A percentile compares a stretch with the other conserved stretches of the same genome.
These are phyloP conservation scores for Heliconius sara DNA, from an alignment of 2,888 invertebrate species.

Conservation along the genomic window DNA sequence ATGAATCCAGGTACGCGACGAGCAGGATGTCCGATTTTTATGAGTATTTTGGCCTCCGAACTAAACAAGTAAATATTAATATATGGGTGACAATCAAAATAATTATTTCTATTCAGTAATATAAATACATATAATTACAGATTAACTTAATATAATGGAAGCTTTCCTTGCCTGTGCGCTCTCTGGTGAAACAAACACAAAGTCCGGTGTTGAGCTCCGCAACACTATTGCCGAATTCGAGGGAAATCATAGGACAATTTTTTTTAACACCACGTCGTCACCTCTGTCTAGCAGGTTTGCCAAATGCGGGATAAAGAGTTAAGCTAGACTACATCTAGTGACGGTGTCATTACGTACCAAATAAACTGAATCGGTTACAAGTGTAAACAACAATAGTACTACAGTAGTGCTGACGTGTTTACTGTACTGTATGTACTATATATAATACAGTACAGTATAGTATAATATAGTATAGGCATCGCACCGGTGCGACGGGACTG, in stretches of 20 bases:
- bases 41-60: background rate
- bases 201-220: too few species aligned
- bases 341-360: too few species aligned
- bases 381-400: conserved; percentile 9
- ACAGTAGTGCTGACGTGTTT: background rate
- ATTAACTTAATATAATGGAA: background rate
- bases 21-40: background rate
- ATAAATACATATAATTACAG: background rate
- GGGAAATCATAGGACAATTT: too few species aligned
- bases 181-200: too few species aligned
- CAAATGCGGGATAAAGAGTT: background rate
- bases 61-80: too few species aligned
- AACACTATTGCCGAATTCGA: too few species aligned
- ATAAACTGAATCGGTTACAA: background rate
- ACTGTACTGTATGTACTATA: background rate
- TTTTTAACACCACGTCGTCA: background rate
- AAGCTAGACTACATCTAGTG: background rate
- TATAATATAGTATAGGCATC: background rate
- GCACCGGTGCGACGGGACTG: conserved; percentile 40
- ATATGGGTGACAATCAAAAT: background rate
- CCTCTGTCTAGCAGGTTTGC: background rate
- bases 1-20: conserved; percentile 10
- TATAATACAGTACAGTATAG: background rate
- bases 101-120: background rate
- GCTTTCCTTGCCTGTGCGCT: too few species aligned